Conservation (phyloP, 2,888 invertebrate species). For the Caenorhabditis macrosperma region DNA sequence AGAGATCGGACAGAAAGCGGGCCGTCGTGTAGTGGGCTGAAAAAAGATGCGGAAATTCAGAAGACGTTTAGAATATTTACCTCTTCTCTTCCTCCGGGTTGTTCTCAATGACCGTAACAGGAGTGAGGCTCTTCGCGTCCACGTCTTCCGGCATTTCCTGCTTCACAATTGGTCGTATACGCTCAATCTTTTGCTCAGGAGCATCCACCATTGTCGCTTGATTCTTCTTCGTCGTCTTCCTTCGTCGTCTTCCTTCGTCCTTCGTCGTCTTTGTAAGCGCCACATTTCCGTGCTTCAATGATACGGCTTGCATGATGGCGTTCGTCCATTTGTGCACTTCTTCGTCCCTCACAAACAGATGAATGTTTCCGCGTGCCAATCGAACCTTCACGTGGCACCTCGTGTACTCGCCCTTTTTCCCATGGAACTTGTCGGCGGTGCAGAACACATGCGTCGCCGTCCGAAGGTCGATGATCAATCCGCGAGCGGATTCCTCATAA, state of each 20-base stretch:
- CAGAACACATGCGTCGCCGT: constrained; percentile 13
- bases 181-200: no score
- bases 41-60: no score
- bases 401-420: not conserved
- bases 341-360: constrained; percentile 40
- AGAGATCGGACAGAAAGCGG: constrained; percentile 24
- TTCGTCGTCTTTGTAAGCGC: not conserved
- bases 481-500: constrained; percentile 21
- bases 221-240: no score
- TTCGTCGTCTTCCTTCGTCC: no score
- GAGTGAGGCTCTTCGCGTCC: not conserved
- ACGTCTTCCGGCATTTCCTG: not conserved
- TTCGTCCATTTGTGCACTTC: constrained; percentile 45
- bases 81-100: no score
- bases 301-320: constrained; percentile 31
- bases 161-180: no score
- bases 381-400: constrained; percentile 55
- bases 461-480: constrained; percentile 48
- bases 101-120: constrained; percentile 29
- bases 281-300: no score
- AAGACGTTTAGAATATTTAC: no score
- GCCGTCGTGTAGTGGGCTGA: constrained; percentile 1
- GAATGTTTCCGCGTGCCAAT: constrained; percentile 41
- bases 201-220: no score
- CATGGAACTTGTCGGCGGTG: constrained; percentile 21